Evolutionary conservation across 2,113 vertebrate species (phyloP), one percentile per base, ranked within the genome.

Genomic region (Mesembrinibis cayennensis): DNA sequence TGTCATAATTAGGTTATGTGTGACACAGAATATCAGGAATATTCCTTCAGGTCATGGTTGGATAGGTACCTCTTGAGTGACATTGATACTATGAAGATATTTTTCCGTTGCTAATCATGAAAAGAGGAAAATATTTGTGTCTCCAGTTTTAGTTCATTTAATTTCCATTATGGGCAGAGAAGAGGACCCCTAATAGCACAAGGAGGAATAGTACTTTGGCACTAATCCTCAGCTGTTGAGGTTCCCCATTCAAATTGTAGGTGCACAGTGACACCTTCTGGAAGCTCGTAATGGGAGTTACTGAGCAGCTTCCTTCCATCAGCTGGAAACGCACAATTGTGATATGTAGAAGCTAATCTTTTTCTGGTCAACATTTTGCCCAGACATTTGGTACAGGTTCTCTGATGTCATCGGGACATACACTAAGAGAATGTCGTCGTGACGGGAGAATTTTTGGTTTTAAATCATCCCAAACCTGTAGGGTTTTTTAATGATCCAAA

Each of bases 211-310:
- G 8, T 11, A 38, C 34, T 38, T 62, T 56, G 21, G 15, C 53
- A 17, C 7, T 5, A 56, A 34, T 20, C 12, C 18, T 66, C 17
- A 18, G 4, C 26, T 5, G 13, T 18, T 44, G 38, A 63, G 13
- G 12, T 20, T 77, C 15, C 7, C 12, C 20, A 34, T 65, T 88
- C 84, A 59, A 90, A 93, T 14, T 42, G 53, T 91, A 71, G 95
- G 87, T 49, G 76, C 70, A 93, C 61, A 96, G 95, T 96, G 97
- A 97, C 97, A 98, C 82, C 97, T 97, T 89, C 97, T 97, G 97
- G 97, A 89, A 84, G 32, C 1, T 80, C 50, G 52, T 9, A 42
- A 55, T 6, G 83, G 42, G 52, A 11, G 1, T 69, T 30, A 13
- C 70, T 21, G 47, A 90, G 63, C 61, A 6, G 11, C 49, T 84